These are phyloP conservation scores for Pseudorhiza aurosa DNA, from an alignment of 30 jellyfish, hydroid and myxozoan species.

Conservation along the genomic window DNA sequence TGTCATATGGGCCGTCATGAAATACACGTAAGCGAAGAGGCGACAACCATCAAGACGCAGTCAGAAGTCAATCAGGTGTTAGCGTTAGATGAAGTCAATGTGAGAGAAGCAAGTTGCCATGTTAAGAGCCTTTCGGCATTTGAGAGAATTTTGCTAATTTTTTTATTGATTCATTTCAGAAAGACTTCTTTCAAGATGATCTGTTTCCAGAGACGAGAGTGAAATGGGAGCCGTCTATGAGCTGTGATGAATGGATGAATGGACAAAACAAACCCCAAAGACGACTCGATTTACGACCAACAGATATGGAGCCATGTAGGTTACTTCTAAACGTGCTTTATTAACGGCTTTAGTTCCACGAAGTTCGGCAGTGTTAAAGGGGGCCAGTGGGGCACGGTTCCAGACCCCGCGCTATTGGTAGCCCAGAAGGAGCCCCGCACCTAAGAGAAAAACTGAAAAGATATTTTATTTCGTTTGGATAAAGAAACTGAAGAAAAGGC, in stretches of 20 bases:
- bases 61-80: no score
- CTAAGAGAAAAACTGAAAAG: background rate
- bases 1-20: no score
- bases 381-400: background rate
- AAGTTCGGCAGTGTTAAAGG: background rate
- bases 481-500: background rate
- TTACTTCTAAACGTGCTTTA: no score
- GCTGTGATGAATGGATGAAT: constrained; percentile 90
- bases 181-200: constrained; percentile 95
- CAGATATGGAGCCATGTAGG: constrained; percentile 87
- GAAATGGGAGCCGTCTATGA: constrained; percentile 95
- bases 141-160: no score
- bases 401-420: background rate
- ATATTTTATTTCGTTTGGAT: background rate
- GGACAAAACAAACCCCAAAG: constrained; percentile 67
- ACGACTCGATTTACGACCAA: constrained; percentile 76
- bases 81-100: no score
- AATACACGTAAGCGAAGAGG: no score
- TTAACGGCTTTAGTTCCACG: background rate
- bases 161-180: constrained; percentile 68
- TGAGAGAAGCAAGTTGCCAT: no score
- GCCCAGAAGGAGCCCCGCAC: no score
- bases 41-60: no score
- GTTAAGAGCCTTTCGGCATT: no score
- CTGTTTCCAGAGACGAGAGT: constrained; percentile 89